Conservation (phyloP, 2,113 vertebrate species). For the Grantiella picta region DNA sequence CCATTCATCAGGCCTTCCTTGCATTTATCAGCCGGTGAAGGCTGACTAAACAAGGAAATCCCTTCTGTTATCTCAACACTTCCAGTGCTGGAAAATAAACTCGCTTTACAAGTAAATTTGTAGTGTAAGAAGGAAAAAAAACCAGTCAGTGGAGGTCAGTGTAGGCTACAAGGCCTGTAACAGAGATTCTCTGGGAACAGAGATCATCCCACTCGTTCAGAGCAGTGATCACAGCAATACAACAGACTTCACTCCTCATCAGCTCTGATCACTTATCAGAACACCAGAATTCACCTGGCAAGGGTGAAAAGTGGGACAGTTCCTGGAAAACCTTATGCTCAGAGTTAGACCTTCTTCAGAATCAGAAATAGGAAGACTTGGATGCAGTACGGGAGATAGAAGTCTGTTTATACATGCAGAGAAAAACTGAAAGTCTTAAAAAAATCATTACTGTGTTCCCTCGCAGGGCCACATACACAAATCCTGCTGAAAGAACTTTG, state of each 20-base stretch:
- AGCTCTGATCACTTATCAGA: neutral
- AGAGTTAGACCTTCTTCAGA: neutral
- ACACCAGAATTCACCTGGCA: neutral
- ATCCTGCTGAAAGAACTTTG: neutral
- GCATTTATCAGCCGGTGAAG: neutral
- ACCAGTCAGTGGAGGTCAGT: neutral
- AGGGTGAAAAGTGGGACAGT: neutral
- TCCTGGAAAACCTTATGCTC: neutral
- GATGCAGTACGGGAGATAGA: neutral
- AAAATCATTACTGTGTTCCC: constrained; percentile 30
- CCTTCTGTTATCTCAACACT: constrained; percentile 41
- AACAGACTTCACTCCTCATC: neutral
- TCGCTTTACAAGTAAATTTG: neutral
- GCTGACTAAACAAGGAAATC: constrained; percentile 55
- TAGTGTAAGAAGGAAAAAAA: neutral
- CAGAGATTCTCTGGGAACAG: neutral
- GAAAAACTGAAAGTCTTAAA: neutral
- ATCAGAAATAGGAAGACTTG: neutral
- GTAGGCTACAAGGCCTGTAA: neutral
- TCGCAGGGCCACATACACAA: neutral
- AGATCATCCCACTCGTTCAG: neutral
- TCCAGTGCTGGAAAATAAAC: constrained; percentile 42
- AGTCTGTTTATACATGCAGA: neutral
- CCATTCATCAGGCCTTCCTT: neutral
- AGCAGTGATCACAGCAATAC: neutral